Conservation (phyloP, 1,140 invertebrate genomes). For the Drosophila novamexicana region DNA sequence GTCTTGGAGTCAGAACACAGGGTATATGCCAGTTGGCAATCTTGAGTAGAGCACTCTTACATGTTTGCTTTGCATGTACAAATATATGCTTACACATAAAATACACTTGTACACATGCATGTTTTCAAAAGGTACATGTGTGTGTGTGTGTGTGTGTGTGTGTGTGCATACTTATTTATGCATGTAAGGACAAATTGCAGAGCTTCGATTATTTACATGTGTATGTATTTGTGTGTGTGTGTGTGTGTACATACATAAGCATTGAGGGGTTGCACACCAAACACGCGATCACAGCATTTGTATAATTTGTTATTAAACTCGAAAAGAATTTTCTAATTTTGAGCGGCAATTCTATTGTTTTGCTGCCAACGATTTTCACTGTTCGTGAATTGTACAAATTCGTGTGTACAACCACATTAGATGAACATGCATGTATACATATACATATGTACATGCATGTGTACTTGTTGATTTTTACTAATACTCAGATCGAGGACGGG, state of each 20-base stretch:
- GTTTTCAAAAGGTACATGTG: neutral
- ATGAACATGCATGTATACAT: neutral
- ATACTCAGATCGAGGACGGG: neutral
- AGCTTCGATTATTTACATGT: neutral
- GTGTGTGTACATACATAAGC: slow-evolving; percentile 11
- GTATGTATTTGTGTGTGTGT: no score
- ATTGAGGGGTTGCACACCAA: slow-evolving; percentile 11
- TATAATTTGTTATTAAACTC: slow-evolving; percentile 35
- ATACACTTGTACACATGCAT: neutral
- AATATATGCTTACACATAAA: neutral
- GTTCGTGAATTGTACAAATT: slow-evolving; percentile 12
- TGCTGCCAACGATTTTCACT: slow-evolving; percentile 17
- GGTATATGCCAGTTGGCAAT: neutral
- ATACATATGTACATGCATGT: neutral
- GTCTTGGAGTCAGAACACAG: neutral
- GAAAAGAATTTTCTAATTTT: slow-evolving; percentile 30
- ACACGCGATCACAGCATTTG: slow-evolving; percentile 34
- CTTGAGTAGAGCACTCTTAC: neutral
- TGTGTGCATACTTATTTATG: slow-evolving; percentile 3
- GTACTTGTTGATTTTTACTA: no score
- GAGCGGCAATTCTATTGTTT: slow-evolving; percentile 37
- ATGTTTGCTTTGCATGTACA: neutral
- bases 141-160: neutral
- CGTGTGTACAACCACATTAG: neutral
- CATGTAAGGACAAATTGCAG: slow-evolving; percentile 17